Conservation (phyloP, 2,888 invertebrate genomes). For the Boloria selene region DNA sequence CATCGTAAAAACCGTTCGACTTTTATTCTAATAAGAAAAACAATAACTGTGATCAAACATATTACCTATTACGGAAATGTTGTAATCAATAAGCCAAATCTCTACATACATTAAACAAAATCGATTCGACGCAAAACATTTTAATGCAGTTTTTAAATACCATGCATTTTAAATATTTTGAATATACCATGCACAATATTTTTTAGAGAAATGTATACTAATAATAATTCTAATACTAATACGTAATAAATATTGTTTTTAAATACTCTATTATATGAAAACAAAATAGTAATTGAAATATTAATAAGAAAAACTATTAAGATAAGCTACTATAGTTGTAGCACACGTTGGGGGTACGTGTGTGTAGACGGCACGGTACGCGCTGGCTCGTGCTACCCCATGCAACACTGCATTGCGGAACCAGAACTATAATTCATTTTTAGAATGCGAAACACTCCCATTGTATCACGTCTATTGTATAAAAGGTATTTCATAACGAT, state of each 20-base stretch:
- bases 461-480: conserved; percentile 67
- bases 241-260: too few relatives aligned
- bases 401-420: conserved; percentile 79
- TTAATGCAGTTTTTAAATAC: too few relatives aligned
- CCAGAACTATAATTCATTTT: conserved; percentile 75
- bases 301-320: conserved; percentile 3
- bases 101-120: too few relatives aligned
- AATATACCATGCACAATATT: too few relatives aligned
- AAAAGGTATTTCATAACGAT: conserved; percentile 64
- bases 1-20: conserved; percentile 10
- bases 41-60: neutral
- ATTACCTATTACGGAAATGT: too few relatives aligned
- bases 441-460: conserved; percentile 69
- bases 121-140: too few relatives aligned
- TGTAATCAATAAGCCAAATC: too few relatives aligned
- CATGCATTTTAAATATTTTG: too few relatives aligned
- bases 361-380: conserved; percentile 21
- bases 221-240: too few relatives aligned
- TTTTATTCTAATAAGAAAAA: neutral
- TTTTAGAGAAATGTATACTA: too few relatives aligned
- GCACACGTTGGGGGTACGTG: conserved; percentile 25
- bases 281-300: too few relatives aligned
- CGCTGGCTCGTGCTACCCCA: conserved; percentile 58
- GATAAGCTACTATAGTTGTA: neutral
- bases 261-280: too few relatives aligned